A percentile compares a stretch with the other conserved stretches of the same genome.
Evolutionary conservation across 1,140 invertebrate species (phyloP).

Genomic region (Trichomalopsis sarcophagae): DNA sequence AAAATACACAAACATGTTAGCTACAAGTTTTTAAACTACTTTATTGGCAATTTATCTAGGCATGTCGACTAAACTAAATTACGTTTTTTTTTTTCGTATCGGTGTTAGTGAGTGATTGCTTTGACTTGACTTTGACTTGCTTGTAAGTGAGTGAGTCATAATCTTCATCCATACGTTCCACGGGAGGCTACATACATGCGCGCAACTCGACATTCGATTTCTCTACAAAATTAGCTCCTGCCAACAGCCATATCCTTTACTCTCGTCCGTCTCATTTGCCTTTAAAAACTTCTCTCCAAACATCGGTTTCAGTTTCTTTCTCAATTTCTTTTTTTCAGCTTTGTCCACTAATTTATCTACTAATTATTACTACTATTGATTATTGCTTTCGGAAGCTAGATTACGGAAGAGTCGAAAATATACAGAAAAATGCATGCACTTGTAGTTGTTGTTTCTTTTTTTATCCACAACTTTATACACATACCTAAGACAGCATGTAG

Average conservation of each 20-base stretch:
- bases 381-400: constrained; percentile 56
- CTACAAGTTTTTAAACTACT: constrained; percentile 57
- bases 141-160: constrained; percentile 54
- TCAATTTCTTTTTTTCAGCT: neutral
- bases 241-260: constrained; percentile 45
- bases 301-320: constrained; percentile 6
- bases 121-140: constrained; percentile 52
- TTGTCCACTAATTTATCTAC: constrained; percentile 48
- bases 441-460: neutral
- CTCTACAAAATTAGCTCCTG: constrained; percentile 50
- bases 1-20: constrained; percentile 57
- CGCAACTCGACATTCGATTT: constrained; percentile 51
- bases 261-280: constrained; percentile 39
- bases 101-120: constrained; percentile 56
- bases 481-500: constrained; percentile 48
- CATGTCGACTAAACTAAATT: constrained; percentile 56
- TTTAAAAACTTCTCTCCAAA: constrained; percentile 44
- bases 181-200: constrained; percentile 55
- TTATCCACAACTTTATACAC: constrained; percentile 35
- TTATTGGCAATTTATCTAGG: constrained; percentile 57
- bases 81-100: constrained; percentile 52
- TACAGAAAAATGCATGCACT: constrained; percentile 55
- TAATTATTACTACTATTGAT: constrained; percentile 56
- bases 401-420: constrained; percentile 56
- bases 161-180: constrained; percentile 52